Evolutionary conservation across 2,113 vertebrate genomes (phyloP).

Genomic region (Myotis yumanensis): DNA sequence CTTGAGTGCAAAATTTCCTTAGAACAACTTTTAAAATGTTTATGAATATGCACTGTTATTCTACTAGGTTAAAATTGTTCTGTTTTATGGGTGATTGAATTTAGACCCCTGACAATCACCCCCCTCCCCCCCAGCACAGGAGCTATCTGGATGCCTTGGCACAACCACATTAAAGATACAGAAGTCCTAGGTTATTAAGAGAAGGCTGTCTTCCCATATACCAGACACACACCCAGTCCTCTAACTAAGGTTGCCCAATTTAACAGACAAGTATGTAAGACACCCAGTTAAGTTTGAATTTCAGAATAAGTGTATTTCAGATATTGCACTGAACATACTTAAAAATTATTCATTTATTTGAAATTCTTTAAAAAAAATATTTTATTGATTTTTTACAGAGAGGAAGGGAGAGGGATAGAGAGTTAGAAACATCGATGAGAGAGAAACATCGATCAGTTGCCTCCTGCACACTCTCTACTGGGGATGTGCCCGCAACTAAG

Average conservation of each 20-base stretch:
- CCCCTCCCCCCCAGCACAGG: background rate
- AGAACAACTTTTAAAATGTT: slow-evolving; percentile 38
- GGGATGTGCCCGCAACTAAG: too few relatives aligned
- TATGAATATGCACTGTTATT: slow-evolving; percentile 27
- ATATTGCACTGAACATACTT: background rate
- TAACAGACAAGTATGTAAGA: background rate
- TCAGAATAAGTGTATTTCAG: background rate
- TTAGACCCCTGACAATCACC: background rate
- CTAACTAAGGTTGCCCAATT: background rate
- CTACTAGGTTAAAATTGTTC: background rate
- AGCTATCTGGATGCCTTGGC: background rate
- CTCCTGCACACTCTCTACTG: too few relatives aligned
- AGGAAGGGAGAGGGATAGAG: too few relatives aligned
- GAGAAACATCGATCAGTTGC: too few relatives aligned
- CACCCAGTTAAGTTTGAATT: background rate
- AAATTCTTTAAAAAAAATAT: too few relatives aligned
- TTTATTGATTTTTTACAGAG: too few relatives aligned
- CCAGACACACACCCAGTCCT: background rate
- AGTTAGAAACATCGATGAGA: too few relatives aligned
- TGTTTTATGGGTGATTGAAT: background rate
- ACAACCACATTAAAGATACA: background rate
- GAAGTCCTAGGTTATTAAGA: background rate
- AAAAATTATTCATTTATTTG: background rate
- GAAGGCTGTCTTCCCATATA: background rate
- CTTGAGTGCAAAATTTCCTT: slow-evolving; percentile 31